Evolutionary conservation across 1,140 invertebrate genomes (phyloP), one percentile per base, ranked within the genome.

Genomic region (Onthophagus taurus): DNA sequence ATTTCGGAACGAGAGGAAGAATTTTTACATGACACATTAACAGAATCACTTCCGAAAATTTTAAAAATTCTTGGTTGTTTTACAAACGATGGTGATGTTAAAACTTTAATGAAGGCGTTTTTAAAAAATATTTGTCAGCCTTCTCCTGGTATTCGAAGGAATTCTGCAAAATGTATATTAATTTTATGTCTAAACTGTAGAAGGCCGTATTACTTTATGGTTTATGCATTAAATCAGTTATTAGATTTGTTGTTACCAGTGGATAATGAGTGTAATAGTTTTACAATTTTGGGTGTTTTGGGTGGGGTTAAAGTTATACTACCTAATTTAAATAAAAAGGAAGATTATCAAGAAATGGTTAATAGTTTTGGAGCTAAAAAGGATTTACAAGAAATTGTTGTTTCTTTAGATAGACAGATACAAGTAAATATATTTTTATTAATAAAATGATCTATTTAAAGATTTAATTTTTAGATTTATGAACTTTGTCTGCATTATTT

Each of bases 401-500:
- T 34, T 11, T 19, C 42, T 3, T 37, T 38, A 26, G 52, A 59
- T 34, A 57, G 54, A 50, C 35, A 56, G 13, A 30, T 59, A 36
- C 55, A 58, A 44, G 55, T 57, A 50, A 37, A 38, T 41, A 14
- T 20, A 17, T 8, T 20, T 3, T 17, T 7, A 4, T 36, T 16
- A 23, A 26, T 26, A n/a, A 7, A 6, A 26, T 7, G n/a, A 38
- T 8, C 20, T 23, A 23, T 38, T 6, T 31, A 31, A 31, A n/a
- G n/a, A n/a, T n/a, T 8, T 13, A 8, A 26, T 24, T 52, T 62
- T 42, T 66, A 89, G 78, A 71, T 92, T 12, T 90, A 89, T 63
- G 83, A 91, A 61, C 63, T 89, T n/a, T 81, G 83, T 57, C 56
- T 93, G 13, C 69, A 81, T 57, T 85, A 81, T 60, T 70, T 76